Conservation (phyloP, 2,888 invertebrate species). For the Heliconius hortense region DNA sequence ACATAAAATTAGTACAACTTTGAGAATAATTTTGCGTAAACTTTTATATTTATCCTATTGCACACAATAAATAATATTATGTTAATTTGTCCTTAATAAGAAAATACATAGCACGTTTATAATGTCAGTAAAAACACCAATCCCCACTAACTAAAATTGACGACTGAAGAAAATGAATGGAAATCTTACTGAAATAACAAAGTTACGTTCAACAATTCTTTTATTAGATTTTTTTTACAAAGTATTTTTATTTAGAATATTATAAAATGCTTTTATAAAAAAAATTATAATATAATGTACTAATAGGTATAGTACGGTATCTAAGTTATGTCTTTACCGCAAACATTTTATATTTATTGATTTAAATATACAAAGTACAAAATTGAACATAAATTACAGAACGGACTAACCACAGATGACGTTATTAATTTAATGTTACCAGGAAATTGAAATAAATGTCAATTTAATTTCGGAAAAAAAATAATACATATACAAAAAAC, state of each 20-base stretch:
- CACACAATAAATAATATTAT: slow-evolving; percentile 6
- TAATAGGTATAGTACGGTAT: not conserved
- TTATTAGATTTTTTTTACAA: not conserved
- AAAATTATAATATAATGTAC: not conserved
- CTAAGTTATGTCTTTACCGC: not conserved
- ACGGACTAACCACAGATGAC: slow-evolving; percentile 1
- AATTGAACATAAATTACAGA: not conserved
- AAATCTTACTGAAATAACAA: slow-evolving; percentile 18
- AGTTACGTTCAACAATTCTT: slow-evolving; percentile 4
- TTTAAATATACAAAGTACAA: not conserved
- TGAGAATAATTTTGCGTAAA: not conserved
- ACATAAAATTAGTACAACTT: slow-evolving; percentile 22
- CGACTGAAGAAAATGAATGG: slow-evolving; percentile 34
- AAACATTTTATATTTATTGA: not conserved
- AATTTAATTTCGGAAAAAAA: not conserved
- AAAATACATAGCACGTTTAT: slow-evolving; percentile 22
- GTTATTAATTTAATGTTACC: not conserved
- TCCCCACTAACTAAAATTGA: slow-evolving; percentile 21
- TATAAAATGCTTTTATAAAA: not conserved
- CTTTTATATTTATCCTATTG: not conserved
- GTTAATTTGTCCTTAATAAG: slow-evolving; percentile 18
- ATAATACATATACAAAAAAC: not conserved
- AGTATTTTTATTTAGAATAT: not conserved
- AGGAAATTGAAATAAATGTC: not conserved
- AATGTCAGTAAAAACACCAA: slow-evolving; percentile 14